Conservation (phyloP, 2,888 invertebrate species). For the Zaprionus obscuricornis region DNA sequence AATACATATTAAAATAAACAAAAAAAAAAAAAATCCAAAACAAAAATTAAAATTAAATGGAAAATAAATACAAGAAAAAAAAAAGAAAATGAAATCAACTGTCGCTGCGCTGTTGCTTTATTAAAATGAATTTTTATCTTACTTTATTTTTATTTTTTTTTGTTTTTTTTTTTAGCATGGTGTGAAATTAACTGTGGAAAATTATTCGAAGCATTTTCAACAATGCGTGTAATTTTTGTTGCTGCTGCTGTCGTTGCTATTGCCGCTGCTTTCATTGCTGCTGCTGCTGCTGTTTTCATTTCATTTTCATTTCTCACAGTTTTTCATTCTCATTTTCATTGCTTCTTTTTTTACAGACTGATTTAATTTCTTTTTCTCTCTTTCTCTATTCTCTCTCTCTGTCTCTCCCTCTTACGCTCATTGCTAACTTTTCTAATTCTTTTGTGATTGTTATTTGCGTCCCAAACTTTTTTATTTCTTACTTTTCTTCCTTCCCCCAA, state of each 20-base stretch:
- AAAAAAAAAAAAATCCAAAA: no score
- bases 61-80: no score
- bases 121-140: no score
- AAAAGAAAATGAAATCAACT: no score
- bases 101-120: no score
- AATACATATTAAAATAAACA: no score
- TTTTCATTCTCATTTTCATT: slow-evolving; percentile 36
- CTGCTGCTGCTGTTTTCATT: slow-evolving; percentile 13
- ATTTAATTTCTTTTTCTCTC: slow-evolving; percentile 49
- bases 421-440: slow-evolving; percentile 64
- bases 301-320: slow-evolving; percentile 21
- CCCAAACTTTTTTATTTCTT: slow-evolving; percentile 37
- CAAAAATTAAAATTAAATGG: no score
- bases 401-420: no score
- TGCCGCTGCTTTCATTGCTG: no score
- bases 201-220: slow-evolving; percentile 50
- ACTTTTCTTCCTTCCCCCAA: slow-evolving; percentile 9
- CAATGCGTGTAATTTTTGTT: slow-evolving; percentile 51
- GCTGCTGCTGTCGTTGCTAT: neutral
- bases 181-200: slow-evolving; percentile 52
- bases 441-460: slow-evolving; percentile 68
- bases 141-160: no score
- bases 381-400: no score
- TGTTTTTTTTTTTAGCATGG: slow-evolving; percentile 2
- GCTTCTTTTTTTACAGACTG: slow-evolving; percentile 36